These are phyloP conservation scores for Delphinapterus leucas DNA, from an alignment of 2,113 vertebrate species.

Conservation along the genomic window DNA sequence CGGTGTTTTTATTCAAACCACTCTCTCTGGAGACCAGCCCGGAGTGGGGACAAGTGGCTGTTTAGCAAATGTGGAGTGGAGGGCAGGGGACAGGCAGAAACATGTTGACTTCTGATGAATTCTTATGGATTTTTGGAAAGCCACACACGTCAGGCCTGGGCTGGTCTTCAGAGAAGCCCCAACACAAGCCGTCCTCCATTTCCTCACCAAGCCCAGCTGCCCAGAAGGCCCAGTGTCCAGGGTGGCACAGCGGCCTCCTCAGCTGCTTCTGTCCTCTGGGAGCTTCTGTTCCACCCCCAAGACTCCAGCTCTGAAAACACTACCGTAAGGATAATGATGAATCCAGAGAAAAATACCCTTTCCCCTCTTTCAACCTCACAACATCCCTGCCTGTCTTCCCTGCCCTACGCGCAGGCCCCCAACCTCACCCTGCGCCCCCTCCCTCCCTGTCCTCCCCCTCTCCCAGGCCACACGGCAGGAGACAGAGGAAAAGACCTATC, in stretches of 20 bases:
- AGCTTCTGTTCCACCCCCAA: background rate
- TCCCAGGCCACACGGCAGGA: background rate
- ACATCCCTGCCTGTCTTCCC: accelerated
- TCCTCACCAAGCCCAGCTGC: background rate
- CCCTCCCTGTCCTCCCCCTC: background rate
- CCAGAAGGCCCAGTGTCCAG: background rate
- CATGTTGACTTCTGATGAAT: background rate
- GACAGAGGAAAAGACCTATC: background rate
- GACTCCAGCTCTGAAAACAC: background rate
- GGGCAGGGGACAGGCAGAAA: background rate
- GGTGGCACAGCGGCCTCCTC: too few species aligned
- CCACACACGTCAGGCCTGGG: background rate
- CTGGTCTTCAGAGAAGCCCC: slow-evolving; percentile 2
- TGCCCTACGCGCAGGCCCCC: background rate
- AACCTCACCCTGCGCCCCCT: accelerated
- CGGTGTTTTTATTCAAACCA: background rate
- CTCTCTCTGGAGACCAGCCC: background rate
- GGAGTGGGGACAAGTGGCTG: background rate
- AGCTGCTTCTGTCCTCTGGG: background rate
- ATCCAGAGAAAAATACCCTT: background rate
- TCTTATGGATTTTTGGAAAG: slow-evolving; percentile 18
- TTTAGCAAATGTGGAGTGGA: background rate
- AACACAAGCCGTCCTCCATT: background rate
- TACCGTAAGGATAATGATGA: background rate
- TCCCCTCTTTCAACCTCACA: background rate